Evolutionary conservation across 2,113 vertebrate species (phyloP).

Genomic region (Psilopogon haemacephalus): DNA sequence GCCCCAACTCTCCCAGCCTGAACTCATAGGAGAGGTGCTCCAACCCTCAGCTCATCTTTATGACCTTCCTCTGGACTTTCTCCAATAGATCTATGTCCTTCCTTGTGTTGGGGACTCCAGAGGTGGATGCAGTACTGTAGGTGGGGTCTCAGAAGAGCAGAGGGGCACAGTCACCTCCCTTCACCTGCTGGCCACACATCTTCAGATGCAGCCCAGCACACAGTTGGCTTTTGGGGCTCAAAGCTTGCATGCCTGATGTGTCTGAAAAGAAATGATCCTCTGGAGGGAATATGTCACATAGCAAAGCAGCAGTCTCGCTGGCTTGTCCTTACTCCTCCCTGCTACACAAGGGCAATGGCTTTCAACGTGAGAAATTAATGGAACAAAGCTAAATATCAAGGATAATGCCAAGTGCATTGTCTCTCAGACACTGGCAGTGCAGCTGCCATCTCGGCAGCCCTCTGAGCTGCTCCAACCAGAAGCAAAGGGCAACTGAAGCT

Average conservation of each 20-base stretch:
- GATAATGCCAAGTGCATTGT: not conserved
- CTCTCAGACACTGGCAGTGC: not conserved
- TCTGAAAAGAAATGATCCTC: not conserved
- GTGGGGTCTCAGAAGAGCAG: no score
- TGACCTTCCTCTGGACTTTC: no score
- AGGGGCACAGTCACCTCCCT: no score
- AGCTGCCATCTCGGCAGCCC: not conserved
- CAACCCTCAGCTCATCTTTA: no score
- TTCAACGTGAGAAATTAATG: not conserved
- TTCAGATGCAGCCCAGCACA: no score
- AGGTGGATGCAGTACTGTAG: no score
- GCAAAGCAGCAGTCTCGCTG: not conserved
- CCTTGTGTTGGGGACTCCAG: no score
- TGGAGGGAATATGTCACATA: not conserved
- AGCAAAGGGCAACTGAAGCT: not conserved
- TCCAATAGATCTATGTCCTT: no score
- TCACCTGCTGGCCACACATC: no score
- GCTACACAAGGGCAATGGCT: not conserved
- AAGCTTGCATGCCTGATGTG: not conserved
- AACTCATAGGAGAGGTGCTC: no score
- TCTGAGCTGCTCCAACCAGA: not conserved
- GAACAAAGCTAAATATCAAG: not conserved
- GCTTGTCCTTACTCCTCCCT: not conserved
- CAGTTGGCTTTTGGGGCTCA: no score
- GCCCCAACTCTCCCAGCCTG: no score